phyloP scores from a whole-genome alignment of 2,113 vertebrate species.

The Enhydra lutris region DNA sequence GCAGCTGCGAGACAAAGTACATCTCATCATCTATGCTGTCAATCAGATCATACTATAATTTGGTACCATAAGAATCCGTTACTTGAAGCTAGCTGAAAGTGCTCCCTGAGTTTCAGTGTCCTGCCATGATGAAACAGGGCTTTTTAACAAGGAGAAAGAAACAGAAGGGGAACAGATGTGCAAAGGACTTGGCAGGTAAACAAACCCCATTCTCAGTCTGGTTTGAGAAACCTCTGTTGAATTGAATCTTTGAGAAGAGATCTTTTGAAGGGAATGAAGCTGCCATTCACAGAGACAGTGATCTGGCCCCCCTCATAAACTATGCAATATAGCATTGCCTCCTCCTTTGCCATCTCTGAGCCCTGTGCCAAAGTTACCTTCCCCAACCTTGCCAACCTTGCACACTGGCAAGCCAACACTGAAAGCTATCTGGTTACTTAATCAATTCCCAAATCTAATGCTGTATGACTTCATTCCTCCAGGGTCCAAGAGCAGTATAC shows the following conservation, averaged over 20 bases:
- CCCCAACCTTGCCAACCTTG: too few species aligned
- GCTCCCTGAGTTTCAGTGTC: neutral
- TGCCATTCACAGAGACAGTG: constrained; percentile 35
- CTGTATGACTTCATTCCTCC: neutral
- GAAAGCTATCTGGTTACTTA: neutral
- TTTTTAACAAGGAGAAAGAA: constrained; percentile 64
- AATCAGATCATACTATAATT: constrained; percentile 45
- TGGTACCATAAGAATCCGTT: neutral
- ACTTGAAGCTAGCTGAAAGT: constrained; percentile 38
- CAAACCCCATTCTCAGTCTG: constrained; percentile 52
- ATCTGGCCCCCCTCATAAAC: neutral
- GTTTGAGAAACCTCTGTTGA: constrained; percentile 52
- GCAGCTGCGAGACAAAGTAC: constrained; percentile 62
- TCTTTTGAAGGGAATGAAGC: constrained; percentile 61
- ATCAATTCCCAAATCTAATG: neutral
- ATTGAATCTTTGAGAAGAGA: constrained; percentile 53
- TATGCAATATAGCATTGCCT: neutral
- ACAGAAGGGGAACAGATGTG: constrained; percentile 66
- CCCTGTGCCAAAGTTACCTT: neutral
- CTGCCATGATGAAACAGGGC: constrained; percentile 25
- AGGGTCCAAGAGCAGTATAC: neutral
- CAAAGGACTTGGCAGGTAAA: constrained; percentile 55
- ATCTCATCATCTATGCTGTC: constrained; percentile 68
- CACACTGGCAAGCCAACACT: neutral
- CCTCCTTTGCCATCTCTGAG: constrained; percentile 7